Evolutionary conservation across 1,140 invertebrate species (phyloP).

Genomic region (Drosophila pruinosa): DNA sequence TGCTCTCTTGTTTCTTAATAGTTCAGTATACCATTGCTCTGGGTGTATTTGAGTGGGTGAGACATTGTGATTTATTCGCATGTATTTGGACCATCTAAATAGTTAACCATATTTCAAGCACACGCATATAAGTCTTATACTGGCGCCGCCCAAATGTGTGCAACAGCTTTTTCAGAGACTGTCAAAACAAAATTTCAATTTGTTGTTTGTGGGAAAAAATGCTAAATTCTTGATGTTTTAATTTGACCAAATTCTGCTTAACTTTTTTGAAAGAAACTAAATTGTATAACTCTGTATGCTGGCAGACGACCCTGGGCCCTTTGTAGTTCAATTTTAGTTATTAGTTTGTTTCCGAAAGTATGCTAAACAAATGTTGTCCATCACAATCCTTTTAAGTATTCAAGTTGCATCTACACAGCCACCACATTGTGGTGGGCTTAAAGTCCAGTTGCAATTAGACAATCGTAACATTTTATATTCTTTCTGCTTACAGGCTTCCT

Average conservation of each 20-base stretch:
- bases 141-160: slow-evolving; percentile 41
- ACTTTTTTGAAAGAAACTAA: background rate
- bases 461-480: background rate
- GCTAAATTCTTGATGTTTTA: background rate
- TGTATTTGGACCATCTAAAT: slow-evolving; percentile 5
- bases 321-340: background rate
- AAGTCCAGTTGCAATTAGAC: background rate
- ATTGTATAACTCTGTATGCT: background rate
- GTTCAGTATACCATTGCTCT: background rate
- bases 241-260: background rate
- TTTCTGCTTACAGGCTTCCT: slow-evolving; percentile 37
- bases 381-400: background rate
- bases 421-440: background rate
- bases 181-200: slow-evolving; percentile 27
- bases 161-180: slow-evolving; percentile 22
- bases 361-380: background rate
- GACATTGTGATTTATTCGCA: slow-evolving; percentile 24
- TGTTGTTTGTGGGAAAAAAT: background rate
- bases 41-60: background rate
- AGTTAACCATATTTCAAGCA: background rate
- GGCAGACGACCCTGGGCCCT: background rate
- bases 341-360: background rate
- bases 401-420: background rate
- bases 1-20: slow-evolving; percentile 4
- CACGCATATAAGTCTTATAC: slow-evolving; percentile 28